Conservation (phyloP, 2,888 invertebrate genomes). For the Himalopsyche tibetana region DNA sequence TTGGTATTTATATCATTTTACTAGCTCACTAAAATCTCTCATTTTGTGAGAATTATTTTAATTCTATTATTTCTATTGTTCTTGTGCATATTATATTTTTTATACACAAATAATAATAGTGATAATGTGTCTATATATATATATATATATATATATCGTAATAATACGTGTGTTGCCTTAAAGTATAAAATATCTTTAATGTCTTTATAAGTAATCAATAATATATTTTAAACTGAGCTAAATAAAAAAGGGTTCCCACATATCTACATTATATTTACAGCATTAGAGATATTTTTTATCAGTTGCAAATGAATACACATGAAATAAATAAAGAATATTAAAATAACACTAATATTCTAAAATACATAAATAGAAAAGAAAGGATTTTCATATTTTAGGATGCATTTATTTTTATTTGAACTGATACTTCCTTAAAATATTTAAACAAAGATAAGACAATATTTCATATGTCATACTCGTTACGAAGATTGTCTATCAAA, state of each 20-base stretch:
- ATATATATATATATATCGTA: no score
- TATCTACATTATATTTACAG: background rate
- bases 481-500: background rate
- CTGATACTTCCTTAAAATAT: background rate
- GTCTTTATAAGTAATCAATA: slow-evolving; percentile 1
- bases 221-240: background rate
- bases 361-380: background rate
- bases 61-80: slow-evolving; percentile 27
- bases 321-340: background rate
- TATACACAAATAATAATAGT: no score
- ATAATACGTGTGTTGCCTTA: no score
- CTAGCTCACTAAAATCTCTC: slow-evolving; percentile 2
- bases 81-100: no score
- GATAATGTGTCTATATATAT: no score
- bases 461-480: background rate
- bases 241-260: background rate
- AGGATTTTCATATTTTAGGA: background rate
- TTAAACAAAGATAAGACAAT: background rate
- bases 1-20: background rate
- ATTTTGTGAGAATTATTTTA: slow-evolving; percentile 27
- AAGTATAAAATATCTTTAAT: background rate
- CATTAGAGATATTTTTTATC: background rate
- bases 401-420: background rate
- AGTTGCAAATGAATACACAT: background rate
- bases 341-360: slow-evolving; percentile 1